phyloP scores from a whole-genome alignment of 2,888 invertebrate species.

The Platerodrilus igneus region DNA sequence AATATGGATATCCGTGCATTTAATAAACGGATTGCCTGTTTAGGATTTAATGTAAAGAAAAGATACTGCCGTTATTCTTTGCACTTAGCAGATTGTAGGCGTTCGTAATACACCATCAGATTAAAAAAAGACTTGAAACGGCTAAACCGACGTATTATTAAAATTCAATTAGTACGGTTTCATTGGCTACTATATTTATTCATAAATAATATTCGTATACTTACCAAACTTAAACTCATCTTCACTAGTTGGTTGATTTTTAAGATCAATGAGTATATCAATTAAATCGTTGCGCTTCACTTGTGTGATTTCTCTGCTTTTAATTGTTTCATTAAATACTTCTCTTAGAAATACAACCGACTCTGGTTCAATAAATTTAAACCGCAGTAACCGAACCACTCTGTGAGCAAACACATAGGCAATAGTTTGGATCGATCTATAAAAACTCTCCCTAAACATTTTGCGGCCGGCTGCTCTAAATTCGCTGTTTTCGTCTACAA shows the following conservation, averaged over 20 bases:
- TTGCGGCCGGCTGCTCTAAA: constrained; percentile 38
- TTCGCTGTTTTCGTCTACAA: constrained; percentile 36
- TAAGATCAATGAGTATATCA: constrained; percentile 44
- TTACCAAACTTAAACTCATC: constrained; percentile 8
- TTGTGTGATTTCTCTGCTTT: constrained; percentile 33
- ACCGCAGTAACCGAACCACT: constrained; percentile 34
- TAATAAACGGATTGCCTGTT: no score
- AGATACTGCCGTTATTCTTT: no score
- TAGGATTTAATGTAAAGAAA: no score
- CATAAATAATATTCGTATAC: no score
- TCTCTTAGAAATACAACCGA: constrained; percentile 38
- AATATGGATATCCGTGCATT: no score
- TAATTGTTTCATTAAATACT: constrained; percentile 40
- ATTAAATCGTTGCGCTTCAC: constrained; percentile 47
- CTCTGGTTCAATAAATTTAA: constrained; percentile 37
- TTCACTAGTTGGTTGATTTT: constrained; percentile 25
- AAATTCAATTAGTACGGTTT: no score
- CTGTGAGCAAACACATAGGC: constrained; percentile 25
- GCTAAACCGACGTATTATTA: no score
- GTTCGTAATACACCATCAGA: no score
- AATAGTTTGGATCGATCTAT: constrained; percentile 25
- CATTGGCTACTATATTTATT: no score
- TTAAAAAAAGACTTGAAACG: no score
- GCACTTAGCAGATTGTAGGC: no score
- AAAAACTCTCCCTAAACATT: constrained; percentile 34